Conservation (phyloP, 2,888 invertebrate species). For the Thyatira batis region DNA sequence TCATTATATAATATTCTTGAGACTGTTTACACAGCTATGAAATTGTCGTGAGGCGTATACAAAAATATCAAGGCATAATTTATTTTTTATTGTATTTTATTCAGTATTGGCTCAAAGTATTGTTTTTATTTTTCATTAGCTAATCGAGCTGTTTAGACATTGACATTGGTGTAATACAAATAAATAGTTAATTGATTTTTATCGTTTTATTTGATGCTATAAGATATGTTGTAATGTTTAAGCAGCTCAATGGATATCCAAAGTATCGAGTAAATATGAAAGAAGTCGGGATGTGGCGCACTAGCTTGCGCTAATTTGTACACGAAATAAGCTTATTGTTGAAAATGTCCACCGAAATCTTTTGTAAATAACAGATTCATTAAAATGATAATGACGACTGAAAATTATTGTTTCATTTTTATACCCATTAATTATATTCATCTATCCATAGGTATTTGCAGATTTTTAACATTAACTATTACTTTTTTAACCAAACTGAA, state of each 20-base stretch:
- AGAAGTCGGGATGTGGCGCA: conserved; percentile 26
- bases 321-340: conserved; percentile 53
- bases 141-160: conserved; percentile 27
- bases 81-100: conserved; percentile 41
- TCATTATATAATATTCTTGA: not conserved
- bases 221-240: conserved; percentile 11
- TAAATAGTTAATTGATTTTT: conserved; percentile 20
- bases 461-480: too few relatives aligned
- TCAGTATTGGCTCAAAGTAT: conserved; percentile 79
- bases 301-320: conserved; percentile 39
- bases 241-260: conserved; percentile 28
- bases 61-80: conserved; percentile 20
- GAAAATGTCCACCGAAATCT: conserved; percentile 75
- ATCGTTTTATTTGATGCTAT: conserved; percentile 27
- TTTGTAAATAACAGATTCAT: conserved; percentile 78
- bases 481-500: too few relatives aligned
- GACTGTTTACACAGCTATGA: not conserved
- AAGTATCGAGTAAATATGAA: conserved; percentile 10
- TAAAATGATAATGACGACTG: conserved; percentile 74
- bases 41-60: not conserved
- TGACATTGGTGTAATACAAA: not conserved
- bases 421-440: not conserved
- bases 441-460: not conserved
- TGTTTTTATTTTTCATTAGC: conserved; percentile 41
- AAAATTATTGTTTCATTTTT: conserved; percentile 44